Evolutionary conservation across 2,888 invertebrate genomes (phyloP).

Genomic region (Dexiosoma caninum): DNA sequence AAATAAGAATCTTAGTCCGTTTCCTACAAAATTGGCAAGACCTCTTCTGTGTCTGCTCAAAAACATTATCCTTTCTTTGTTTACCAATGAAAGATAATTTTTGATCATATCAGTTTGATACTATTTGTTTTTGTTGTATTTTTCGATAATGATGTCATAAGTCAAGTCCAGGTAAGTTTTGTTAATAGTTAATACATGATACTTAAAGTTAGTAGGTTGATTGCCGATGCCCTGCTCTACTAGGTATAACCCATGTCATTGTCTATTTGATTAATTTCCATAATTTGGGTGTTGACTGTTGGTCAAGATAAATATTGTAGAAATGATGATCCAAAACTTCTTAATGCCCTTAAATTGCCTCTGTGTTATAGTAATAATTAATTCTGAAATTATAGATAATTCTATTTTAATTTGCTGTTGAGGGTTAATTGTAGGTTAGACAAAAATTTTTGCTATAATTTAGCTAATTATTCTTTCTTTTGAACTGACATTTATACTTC

Average conservation of each 20-base stretch:
- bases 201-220: not conserved
- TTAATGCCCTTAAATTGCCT: too few species aligned
- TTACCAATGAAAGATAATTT: not conserved
- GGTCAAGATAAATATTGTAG: too few species aligned
- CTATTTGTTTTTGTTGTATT: not conserved
- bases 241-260: too few species aligned
- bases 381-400: not conserved
- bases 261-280: too few species aligned
- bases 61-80: not conserved
- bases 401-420: not conserved
- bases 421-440: too few species aligned
- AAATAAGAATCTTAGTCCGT: not conserved
- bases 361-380: too few species aligned
- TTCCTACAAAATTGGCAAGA: too few species aligned
- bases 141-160: not conserved
- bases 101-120: not conserved
- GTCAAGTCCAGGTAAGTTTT: not conserved
- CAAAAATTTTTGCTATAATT: not conserved
- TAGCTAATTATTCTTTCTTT: constrained; percentile 7
- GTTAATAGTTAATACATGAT: constrained; percentile 1
- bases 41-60: not conserved
- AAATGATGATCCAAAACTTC: too few species aligned
- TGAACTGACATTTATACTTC: constrained; percentile 40
- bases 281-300: too few species aligned
- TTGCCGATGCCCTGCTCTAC: not conserved